phyloP scores from a whole-genome alignment of 2,113 vertebrate genomes.

The Rhynchopsitta pachyrhyncha region DNA sequence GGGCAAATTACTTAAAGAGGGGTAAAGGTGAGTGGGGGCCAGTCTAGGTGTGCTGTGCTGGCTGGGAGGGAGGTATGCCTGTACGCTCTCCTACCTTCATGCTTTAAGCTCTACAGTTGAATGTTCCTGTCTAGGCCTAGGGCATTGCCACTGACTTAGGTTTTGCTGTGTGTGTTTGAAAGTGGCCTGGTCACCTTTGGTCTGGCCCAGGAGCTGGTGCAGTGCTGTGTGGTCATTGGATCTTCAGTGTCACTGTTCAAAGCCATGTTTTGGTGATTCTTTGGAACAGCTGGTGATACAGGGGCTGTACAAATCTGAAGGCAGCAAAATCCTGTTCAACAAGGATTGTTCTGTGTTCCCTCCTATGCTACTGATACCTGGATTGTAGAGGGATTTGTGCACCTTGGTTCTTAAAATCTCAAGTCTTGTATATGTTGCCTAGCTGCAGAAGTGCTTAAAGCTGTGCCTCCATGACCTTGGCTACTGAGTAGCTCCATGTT shows the following conservation, averaged over 20 bases:
- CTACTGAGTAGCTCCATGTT: fast-evolving
- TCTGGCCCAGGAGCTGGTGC: not conserved
- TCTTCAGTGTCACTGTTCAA: no score
- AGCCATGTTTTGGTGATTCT: fast-evolving
- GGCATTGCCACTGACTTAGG: fast-evolving
- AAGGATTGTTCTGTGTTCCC: not conserved
- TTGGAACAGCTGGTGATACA: not conserved
- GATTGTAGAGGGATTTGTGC: not conserved
- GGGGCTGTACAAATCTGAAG: not conserved
- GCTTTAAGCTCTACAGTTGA: not conserved
- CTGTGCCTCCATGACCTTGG: not conserved
- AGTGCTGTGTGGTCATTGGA: fast-evolving
- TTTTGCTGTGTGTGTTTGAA: not conserved
- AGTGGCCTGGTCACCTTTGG: not conserved
- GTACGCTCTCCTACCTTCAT: fast-evolving
- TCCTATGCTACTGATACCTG: not conserved
- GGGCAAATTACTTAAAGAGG: not conserved
- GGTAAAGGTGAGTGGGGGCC: fast-evolving
- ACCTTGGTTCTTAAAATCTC: not conserved
- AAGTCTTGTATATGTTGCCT: not conserved
- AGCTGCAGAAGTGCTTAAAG: not conserved
- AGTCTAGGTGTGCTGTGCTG: not conserved
- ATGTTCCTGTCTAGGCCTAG: fast-evolving
- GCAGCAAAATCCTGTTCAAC: not conserved
- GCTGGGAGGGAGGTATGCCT: not conserved